Base-by-base conservation (phyloP, 2,797 vertebrate species). In the Rhabdophis nuchalis region DNA sequence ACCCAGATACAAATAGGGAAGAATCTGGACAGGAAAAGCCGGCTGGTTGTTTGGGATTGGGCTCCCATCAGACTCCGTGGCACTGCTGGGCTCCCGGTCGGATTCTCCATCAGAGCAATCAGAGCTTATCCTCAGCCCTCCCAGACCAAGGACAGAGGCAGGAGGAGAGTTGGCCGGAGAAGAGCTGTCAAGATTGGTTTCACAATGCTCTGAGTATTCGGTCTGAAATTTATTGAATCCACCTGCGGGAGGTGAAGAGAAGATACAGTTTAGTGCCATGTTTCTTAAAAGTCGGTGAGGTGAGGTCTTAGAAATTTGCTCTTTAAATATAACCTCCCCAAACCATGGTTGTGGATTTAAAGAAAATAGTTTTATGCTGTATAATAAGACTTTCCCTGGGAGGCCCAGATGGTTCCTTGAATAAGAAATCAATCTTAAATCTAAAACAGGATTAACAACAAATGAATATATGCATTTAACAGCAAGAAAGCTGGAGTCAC, bases 141-240 rank as follows among this genome's bases (percentile, higher is more conserved):
- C 98, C 89, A 99, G 96, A 53, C 99, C 99, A 18, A 99, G 98
- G 93, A 99, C 98, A 0, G 99, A 99, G 18, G 98, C 96, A 0
- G 99, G 99, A 0, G 99, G 98, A 0, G 99, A 99, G 95, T 98
- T 98, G 93, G 98, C 99, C 2, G 99, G 98, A 0, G 98, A 99
- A 57, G 98, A 98, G 94, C 98, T 98, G 97, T 99, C 99, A 96
- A 99, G 96, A 93, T 98, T 99, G 61, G 98, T 99, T 98, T 99
- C 99, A 95, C 99, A 99, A 97, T 99, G 99, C 96, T 99, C 99
- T 0, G 99, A 98, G 94, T 98, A 99, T 94, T 99, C 99, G 0
- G 98, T 98, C 97, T 99, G 99, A 97, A 99, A 99, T 97, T 99
- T 99, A 97, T 98, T 99, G 97, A 99, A 99, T 93, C 99, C 99